Base-by-base conservation (phyloP, 2,797 vertebrate species). In the Phyllotis vaccarum region DNA sequence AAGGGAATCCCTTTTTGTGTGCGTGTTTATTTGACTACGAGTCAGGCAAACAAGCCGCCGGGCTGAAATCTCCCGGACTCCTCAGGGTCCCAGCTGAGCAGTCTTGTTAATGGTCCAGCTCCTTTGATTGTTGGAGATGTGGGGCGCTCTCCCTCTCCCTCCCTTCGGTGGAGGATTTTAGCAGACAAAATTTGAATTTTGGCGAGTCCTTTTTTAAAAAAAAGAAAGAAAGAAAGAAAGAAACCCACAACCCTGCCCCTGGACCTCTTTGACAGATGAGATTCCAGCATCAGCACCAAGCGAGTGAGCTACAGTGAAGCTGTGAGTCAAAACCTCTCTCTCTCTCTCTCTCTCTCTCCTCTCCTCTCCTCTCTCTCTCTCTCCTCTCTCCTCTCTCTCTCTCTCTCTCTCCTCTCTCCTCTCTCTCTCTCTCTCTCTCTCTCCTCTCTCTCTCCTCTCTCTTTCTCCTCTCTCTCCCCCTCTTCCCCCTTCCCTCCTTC, bases 221-320 rank as follows among this genome's bases (percentile, higher is more conserved):
- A 21, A 66, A 70, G 62, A 81, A 64, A 85, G 46, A 49, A 27
- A 98, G 24, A 74, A 56, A 52, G n/a, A 86, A 66, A 70, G 70
- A 81, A 64, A 85, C 22, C 8, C 8, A 60, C 66, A 98, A 97
- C 98, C 97, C 98, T 98, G 98, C 98, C 98, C 98, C 98, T 98
- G 98, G 98, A 99, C 98, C 98, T 98, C 98, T 98, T 98, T 98
- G 98, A 99, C 98, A 99, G 99, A 99, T 99, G 98, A 99, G 98
- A 98, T 95, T 96, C 97, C 98, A 98, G 98, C 98, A 97, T 98
- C 98, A 97, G 97, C 97, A 98, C 97, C 98, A 97, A 97, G 96
- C 97, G 98, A 97, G 97, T 97, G 98, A 98, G 97, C 98, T 97
- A 98, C 97, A 10, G 89, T 37, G 98, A 96, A 98, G 98, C 82